Evolutionary conservation across 2,888 invertebrate genomes (phyloP), one percentile per base, ranked within the genome.

Genomic region (Philereme vetulata): DNA sequence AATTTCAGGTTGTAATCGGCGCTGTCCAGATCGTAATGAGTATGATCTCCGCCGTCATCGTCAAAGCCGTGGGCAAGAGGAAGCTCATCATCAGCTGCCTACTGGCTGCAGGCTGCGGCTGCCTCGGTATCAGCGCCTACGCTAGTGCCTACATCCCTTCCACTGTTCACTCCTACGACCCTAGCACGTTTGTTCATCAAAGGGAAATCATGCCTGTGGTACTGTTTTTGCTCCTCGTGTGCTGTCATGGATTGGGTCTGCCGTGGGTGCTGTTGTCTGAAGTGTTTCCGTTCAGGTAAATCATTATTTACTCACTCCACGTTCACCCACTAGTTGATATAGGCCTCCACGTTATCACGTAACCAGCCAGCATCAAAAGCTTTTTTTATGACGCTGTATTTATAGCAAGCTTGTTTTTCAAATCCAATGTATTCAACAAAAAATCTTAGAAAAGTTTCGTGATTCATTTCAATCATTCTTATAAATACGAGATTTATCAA

Each of bases 191-290:
- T 62, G 80, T 88, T 0, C 75, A 83, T 4, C 78, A 84, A n/a
- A 90, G 86, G 56, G 83, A 89, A 2, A 63, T 83, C 1, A 57
- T 91, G 9, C 93, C 93, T 0, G 78, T 93, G 0, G 63, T 87
- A 0, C 77, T 92, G 44, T 89, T 92, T 57, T 72, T 93, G 60
- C 66, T 88, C 66, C 72, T 90, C 0, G 84, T 85, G 1, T 88
- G 88, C 49, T 88, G 86, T 59, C 84, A 78, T 10, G 81, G 84
- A 21, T 72, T 90, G 44, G 91, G 90, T 0, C 89, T 93, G 65
- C 94, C 94, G 0, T 94, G 94, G 94, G 87, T 93, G 60, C 71
- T 94, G 61, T 68, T 94, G 8, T 93, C 93, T 32, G 94, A 94
- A 77, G 90, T 94, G 1, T 94, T 94, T 68, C 93, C 94, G 0